A percentile compares a stretch with the other conserved stretches of the same genome.
Conservation (phyloP, 2,797 vertebrate species). For the Ctenopoma multispine region DNA sequence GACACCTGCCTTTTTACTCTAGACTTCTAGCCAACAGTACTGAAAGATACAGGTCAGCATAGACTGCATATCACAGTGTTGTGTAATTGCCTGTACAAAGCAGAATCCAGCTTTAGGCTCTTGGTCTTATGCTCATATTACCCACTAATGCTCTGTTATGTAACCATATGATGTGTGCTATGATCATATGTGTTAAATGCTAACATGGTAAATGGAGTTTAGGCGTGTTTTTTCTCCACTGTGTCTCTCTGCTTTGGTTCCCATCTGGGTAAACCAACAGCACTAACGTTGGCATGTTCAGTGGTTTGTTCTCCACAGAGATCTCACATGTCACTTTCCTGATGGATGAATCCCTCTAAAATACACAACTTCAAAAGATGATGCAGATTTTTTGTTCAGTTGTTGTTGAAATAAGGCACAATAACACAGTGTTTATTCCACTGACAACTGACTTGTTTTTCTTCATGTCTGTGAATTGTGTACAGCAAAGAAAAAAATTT, state of each 20-base stretch:
- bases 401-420: background rate
- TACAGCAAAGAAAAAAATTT: background rate
- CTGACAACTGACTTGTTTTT: background rate
- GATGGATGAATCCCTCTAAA: background rate
- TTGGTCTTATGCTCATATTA: background rate
- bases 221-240: background rate
- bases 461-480: background rate
- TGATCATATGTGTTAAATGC: no score
- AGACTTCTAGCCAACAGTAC: background rate
- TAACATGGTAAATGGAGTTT: no score
- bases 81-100: no score
- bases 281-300: background rate
- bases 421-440: background rate
- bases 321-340: background rate
- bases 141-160: background rate
- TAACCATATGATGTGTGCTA: background rate
- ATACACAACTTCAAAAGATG: background rate
- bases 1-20: background rate
- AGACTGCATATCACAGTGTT: no score
- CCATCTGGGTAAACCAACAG: background rate
- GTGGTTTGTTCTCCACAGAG: background rate
- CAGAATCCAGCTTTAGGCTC: no score
- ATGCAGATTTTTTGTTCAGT: conserved; percentile 1
- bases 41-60: background rate
- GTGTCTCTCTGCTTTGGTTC: background rate